Conservation (phyloP, 2,888 invertebrate species). For the Drosophila austrosaltans region DNA sequence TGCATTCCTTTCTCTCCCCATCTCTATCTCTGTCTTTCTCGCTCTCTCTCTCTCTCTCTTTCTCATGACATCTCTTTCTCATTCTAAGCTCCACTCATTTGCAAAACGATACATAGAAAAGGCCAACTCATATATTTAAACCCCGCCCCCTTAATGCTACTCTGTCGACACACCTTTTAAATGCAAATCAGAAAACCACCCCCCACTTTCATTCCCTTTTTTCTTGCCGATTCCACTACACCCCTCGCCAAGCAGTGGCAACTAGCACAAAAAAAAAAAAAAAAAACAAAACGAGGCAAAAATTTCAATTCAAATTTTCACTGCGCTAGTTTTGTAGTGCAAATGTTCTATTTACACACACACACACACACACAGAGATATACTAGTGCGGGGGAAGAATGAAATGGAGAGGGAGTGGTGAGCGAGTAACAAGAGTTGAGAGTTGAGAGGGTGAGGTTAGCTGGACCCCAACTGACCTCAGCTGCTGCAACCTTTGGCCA, state of each 20-base stretch:
- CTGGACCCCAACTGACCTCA: conserved; percentile 72
- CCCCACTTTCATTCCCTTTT: neutral
- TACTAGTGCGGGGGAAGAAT: no score
- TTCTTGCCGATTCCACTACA: conserved; percentile 14
- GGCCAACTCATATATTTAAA: conserved; percentile 19
- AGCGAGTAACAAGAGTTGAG: neutral
- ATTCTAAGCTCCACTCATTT: conserved; percentile 23
- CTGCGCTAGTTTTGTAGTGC: conserved; percentile 66
- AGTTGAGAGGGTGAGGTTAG: conserved; percentile 16
- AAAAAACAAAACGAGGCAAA: conserved; percentile 64
- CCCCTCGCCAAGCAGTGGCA: no score
- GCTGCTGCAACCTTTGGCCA: conserved; percentile 77
- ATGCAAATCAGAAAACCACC: conserved; percentile 69
- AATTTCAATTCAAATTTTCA: conserved; percentile 56
- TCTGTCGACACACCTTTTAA: conserved; percentile 62
- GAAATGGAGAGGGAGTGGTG: neutral
- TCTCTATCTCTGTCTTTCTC: conserved; percentile 1
- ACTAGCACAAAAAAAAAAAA: conserved; percentile 16
- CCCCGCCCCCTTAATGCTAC: neutral
- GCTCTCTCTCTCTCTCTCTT: conserved; percentile 2
- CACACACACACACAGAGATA: neutral
- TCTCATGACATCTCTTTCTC: conserved; percentile 1
- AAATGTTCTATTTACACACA: conserved; percentile 71
- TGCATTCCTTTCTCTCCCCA: neutral
- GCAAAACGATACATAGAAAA: conserved; percentile 53